phyloP scores from a whole-genome alignment of 23 tunicate species.

The Ascidia mentula region DNA sequence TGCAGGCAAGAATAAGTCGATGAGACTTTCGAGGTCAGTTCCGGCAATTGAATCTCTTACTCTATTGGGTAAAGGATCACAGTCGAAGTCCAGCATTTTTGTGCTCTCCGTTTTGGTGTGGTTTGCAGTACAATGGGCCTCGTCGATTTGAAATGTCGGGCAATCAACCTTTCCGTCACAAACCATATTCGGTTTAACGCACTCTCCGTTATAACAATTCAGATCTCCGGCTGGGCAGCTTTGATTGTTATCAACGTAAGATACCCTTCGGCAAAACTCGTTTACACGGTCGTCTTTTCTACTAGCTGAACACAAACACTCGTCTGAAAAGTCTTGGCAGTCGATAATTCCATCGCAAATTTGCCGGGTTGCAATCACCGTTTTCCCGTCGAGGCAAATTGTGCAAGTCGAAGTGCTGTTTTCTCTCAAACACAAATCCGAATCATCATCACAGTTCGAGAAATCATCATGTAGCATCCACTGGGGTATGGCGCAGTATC shows the following conservation, averaged over 20 bases:
- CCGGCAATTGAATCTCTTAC: neutral
- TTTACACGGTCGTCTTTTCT: neutral
- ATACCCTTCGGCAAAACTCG: neutral
- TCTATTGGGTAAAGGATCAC: neutral
- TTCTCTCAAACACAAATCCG: conserved; percentile 21
- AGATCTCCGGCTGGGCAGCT: neutral
- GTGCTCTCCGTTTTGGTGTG: neutral
- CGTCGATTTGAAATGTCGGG: neutral
- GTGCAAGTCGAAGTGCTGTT: neutral
- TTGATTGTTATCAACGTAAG: neutral
- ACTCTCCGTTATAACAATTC: neutral
- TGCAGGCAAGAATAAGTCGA: neutral
- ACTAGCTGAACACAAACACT: neutral
- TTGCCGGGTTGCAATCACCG: neutral
- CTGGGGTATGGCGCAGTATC: conserved; percentile 20
- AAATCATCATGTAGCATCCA: conserved; percentile 18
- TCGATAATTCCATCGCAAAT: conserved; percentile 11
- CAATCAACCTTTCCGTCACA: neutral
- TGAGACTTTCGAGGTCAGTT: neutral
- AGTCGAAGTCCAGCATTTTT: neutral
- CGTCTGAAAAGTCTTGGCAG: neutral
- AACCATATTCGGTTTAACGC: neutral
- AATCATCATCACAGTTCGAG: conserved; percentile 19
- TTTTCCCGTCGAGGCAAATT: neutral
- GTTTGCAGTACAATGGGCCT: neutral